Evolutionary conservation across 1,140 invertebrate genomes (phyloP), one percentile per base, ranked within the genome.

Genomic region (Charaxes varanes): DNA sequence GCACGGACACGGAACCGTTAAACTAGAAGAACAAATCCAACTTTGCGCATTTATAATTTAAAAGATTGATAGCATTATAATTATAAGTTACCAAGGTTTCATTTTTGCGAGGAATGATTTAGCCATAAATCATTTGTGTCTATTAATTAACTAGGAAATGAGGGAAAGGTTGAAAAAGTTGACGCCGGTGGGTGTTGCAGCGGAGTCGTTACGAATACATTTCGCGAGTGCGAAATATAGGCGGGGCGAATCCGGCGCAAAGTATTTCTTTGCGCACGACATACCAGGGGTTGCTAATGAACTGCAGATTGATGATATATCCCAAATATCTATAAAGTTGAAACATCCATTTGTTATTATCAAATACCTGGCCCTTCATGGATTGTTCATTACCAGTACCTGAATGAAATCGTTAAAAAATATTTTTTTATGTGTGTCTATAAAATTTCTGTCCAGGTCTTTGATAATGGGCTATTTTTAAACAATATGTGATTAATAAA

Each of bases 131-230:
- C 72, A 77, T 60, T 47, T 32, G 31, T 62, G 41, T 60, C 58
- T 62, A 69, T 71, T 72, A 62, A 62, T 53, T 68, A 68, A 72
- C 42, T 70, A 68, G 62, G 65, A 65, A 73, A 62, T 59, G 52
- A 53, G 52, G 37, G 36, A 46, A 50, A 3, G 24, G 41, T 45
- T 16, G 56, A 54, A 59, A 62, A 64, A 63, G 49, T 53, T 26
- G 48, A 41, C 45, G 52, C 57, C 45, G 60, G 61, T 73, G 73
- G 77, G 74, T 79, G 73, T 70, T 53, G 45, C 54, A 27, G 37
- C 17, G 37, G 38, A 44, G 43, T 81, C 74, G 70, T 79, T 81
- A 78, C 79, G 73, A 73, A 71, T 56, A 69, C 72, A 76, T 78
- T 81, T 76, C 48, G 66, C 49, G 55, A 44, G 63, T 38, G 62